These are phyloP conservation scores for Phainopepla nitens DNA, from an alignment of 2,113 vertebrate genomes.

Conservation along the genomic window DNA sequence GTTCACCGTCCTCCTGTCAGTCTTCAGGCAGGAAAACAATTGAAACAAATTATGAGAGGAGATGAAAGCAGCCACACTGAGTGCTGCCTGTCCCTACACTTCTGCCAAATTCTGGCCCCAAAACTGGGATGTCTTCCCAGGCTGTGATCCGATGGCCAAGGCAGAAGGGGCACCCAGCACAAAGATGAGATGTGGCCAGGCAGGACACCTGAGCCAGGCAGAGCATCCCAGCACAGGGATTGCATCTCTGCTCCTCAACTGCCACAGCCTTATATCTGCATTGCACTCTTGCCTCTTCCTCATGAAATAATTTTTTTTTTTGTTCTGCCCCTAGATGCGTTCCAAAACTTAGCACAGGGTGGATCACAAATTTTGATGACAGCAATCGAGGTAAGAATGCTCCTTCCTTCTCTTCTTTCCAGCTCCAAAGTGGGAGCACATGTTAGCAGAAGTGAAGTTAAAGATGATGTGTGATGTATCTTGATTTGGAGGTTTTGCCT, in stretches of 20 bases:
- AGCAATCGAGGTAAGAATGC: slow-evolving; percentile 51
- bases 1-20: neutral
- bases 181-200: neutral
- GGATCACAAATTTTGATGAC: slow-evolving; percentile 45
- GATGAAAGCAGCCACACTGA: neutral
- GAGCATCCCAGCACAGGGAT: neutral
- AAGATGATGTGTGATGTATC: neutral
- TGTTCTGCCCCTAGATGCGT: slow-evolving; percentile 54
- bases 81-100: neutral
- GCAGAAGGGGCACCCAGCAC: neutral
- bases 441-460: neutral
- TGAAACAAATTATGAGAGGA: neutral
- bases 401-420: neutral
- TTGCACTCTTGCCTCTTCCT: neutral
- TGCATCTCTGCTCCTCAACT: neutral
- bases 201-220: neutral
- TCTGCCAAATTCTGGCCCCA: neutral
- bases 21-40: neutral
- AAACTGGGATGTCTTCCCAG: neutral
- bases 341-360: slow-evolving; percentile 61
- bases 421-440: neutral
- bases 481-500: neutral
- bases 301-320: neutral
- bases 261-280: neutral
- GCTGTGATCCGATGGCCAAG: neutral